phyloP scores from a whole-genome alignment of 2,888 invertebrate species.

The Synanthedon formicaeformis region DNA sequence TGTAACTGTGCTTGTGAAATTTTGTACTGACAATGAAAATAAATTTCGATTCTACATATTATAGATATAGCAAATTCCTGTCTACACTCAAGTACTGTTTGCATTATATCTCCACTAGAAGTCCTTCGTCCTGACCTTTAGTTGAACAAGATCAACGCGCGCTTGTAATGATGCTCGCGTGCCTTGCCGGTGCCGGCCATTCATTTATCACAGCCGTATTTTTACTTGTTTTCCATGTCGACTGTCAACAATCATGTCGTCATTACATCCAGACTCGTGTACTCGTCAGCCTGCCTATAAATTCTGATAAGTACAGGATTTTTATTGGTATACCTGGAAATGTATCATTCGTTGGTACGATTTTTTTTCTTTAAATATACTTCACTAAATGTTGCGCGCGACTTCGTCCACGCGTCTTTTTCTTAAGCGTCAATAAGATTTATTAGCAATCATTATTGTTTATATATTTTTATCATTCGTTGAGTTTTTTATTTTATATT shows the following conservation, averaged over 20 bases:
- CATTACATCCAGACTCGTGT: conserved; percentile 58
- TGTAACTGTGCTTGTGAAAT: no score
- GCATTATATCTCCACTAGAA: no score
- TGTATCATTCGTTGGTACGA: conserved; percentile 8
- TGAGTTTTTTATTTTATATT: no score
- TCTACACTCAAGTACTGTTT: no score
- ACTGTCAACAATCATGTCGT: conserved; percentile 64
- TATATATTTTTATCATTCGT: no score
- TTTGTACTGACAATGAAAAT: no score
- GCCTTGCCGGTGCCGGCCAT: conserved; percentile 22
- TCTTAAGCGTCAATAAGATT: no score
- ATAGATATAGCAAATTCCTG: no score
- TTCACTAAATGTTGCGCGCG: no score
- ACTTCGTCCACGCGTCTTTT: no score
- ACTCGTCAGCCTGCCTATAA: conserved; percentile 55
- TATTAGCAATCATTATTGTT: no score
- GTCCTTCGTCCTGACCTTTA: conserved; percentile 14
- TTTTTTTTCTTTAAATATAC: not conserved
- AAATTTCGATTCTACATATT: no score
- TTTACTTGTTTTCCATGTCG: conserved; percentile 62
- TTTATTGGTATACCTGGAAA: conserved; percentile 43
- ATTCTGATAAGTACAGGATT: conserved; percentile 59
- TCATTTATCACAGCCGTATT: conserved; percentile 61
- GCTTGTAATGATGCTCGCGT: conserved; percentile 50
- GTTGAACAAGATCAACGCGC: conserved; percentile 16